Conservation (phyloP, 2,797 vertebrate species). For the Pteronotus mesoamericanus region DNA sequence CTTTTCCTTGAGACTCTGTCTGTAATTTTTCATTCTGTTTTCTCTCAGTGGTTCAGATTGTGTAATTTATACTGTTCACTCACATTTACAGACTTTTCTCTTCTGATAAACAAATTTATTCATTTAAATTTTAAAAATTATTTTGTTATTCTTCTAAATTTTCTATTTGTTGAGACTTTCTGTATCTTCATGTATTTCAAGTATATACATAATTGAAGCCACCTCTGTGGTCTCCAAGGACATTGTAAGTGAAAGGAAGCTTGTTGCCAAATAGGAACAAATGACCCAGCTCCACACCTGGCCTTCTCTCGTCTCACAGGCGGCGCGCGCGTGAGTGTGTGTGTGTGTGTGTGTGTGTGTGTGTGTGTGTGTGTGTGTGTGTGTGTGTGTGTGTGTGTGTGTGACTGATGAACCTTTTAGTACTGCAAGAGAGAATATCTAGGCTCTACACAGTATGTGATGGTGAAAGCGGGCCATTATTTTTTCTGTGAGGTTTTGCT, state of each 20-base stretch:
- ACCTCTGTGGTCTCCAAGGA: not conserved
- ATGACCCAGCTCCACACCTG: not conserved
- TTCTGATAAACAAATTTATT: not conserved
- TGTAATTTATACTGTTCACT: too few species aligned
- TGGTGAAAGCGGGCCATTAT: not conserved
- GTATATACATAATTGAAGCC: not conserved
- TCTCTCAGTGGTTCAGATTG: too few species aligned
- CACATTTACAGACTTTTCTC: too few species aligned
- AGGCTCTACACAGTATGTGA: not conserved
- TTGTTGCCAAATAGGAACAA: not conserved
- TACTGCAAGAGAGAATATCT: not conserved
- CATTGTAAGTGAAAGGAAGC: not conserved
- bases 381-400: not conserved
- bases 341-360: not conserved
- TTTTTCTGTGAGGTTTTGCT: not conserved
- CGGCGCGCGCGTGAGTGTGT: not conserved
- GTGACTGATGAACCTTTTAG: not conserved
- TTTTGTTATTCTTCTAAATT: not conserved
- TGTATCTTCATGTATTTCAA: not conserved
- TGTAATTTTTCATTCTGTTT: not conserved
- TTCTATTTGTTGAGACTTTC: not conserved
- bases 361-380: not conserved
- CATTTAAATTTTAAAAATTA: not conserved
- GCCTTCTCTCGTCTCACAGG: not conserved
- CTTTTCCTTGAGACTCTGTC: not conserved